Evolutionary conservation across 2,797 vertebrate genomes (phyloP).

Genomic region (Pogoniulus pusillus): DNA sequence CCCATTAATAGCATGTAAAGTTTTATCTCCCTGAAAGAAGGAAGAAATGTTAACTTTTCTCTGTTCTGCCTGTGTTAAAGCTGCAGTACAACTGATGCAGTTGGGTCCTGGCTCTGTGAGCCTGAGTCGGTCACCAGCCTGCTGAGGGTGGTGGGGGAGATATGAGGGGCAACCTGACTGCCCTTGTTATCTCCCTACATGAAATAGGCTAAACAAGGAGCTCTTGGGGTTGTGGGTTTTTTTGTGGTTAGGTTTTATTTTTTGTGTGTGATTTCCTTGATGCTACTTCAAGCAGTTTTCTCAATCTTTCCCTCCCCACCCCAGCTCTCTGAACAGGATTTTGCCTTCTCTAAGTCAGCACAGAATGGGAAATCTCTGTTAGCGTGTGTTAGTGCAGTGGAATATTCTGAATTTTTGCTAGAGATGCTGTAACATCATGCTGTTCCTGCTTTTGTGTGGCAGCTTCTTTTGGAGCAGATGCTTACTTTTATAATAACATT

Average conservation of each 20-base stretch:
- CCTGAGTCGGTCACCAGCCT: not conserved
- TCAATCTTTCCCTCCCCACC: not conserved
- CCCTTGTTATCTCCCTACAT: not conserved
- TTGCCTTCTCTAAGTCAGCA: not conserved
- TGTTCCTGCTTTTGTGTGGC: not conserved
- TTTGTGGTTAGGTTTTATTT: too few species aligned
- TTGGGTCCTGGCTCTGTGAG: not conserved
- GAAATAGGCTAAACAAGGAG: not conserved
- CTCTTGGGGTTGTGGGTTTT: too few species aligned
- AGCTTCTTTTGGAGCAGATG: not conserved
- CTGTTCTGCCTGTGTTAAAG: not conserved
- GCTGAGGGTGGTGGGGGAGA: not conserved
- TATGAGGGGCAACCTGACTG: accelerated
- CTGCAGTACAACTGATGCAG: not conserved
- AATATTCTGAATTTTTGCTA: not conserved
- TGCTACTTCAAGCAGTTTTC: not conserved
- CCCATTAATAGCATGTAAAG: conserved; percentile 53
- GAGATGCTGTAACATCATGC: not conserved
- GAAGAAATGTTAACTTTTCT: conserved; percentile 21
- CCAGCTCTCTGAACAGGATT: not conserved
- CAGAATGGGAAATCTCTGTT: not conserved
- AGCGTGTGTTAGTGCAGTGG: not conserved
- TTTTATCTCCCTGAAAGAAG: conserved; percentile 47
- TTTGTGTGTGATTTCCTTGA: not conserved
- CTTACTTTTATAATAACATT: conserved; percentile 24